Evolutionary conservation across 2,888 invertebrate species (phyloP), one percentile per base, ranked within the genome.

Genomic region (Pollenia labialis): DNA sequence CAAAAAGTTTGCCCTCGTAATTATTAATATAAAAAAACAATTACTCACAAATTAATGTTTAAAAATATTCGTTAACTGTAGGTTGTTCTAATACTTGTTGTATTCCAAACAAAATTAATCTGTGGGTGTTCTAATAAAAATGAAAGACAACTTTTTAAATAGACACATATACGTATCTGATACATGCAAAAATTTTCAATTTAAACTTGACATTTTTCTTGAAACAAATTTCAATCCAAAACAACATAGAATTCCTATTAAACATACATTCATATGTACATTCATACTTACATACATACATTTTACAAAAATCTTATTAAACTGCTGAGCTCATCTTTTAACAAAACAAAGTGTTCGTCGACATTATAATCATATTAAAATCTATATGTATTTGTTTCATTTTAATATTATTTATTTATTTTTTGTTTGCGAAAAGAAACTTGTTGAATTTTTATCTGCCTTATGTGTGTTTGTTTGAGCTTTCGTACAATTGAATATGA

Each of bases 241-340:
- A 50, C 12, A 46, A 77, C 23, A 46, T 44, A 46, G 58, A 50
- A 60, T 10, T 1, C 16, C 16, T 16, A 16, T 32, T 32, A 32
- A 32, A 32, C 32, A 32, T 6, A 32, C 32, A 32, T 6, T 32
- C 32, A 32, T 32, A 23, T 23, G 23, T 23, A 23, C 23, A 16
- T 60, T 9, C 16, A 23, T 58, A 58, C 16, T 10, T 16, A 44
- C 40, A 40, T 58, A 62, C 7, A 32, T n/a, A 42, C 18, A n/a
- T 52, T 50, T 16, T 32, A 32, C 32, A 54, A 10, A 79, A 79
- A 86, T 76, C 48, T 64, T 50, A 72, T 68, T 52, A 48, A 72
- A 82, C 69, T 80, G 79, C 77, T 88, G 79, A 86, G 79, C 85
- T 88, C 86, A 88, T 84, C 76, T 71, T 71, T 46, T 77, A 18